Percentiles rank a stretch among this genome's conserved stretches.
These are phyloP conservation scores for Octopus bimaculoides DNA, from an alignment of 1,140 invertebrate genomes.

Conservation along the genomic window DNA sequence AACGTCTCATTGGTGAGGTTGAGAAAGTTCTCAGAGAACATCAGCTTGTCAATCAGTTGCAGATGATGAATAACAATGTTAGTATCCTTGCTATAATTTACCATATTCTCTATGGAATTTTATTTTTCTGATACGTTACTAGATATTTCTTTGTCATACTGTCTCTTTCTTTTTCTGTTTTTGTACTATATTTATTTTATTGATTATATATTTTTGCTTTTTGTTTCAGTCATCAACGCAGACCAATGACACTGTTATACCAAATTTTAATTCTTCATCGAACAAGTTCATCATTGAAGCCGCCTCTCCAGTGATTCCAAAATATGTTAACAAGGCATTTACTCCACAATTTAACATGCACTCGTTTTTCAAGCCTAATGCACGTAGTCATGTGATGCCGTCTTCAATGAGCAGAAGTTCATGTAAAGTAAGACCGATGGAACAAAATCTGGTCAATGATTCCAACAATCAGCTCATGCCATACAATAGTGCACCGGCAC, in stretches of 20 bases:
- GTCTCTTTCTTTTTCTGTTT: not conserved
- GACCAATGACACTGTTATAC: not conserved
- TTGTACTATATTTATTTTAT: not conserved
- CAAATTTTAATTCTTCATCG: not conserved
- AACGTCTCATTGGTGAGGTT: constrained; percentile 44
- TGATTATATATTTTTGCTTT: not conserved
- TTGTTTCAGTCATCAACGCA: not conserved
- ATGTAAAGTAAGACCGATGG: not conserved
- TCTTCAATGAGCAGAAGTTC: not conserved
- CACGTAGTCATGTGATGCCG: not conserved
- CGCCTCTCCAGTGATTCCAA: constrained; percentile 35
- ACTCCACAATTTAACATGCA: constrained; percentile 47
- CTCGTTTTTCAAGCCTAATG: constrained; percentile 44
- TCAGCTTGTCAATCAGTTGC: constrained; percentile 20
- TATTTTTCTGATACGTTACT: not conserved
- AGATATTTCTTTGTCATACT: not conserved
- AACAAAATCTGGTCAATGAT: not conserved
- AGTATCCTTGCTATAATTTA: constrained; percentile 10
- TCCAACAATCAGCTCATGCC: not conserved
- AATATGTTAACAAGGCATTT: constrained; percentile 37
- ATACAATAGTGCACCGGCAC: not conserved
- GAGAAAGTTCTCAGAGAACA: constrained; percentile 42
- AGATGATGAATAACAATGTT: constrained; percentile 17
- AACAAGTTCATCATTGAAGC: constrained; percentile 27
- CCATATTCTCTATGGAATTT: not conserved